Evolutionary conservation across 2,797 vertebrate species (phyloP).

Genomic region (Adrianichthys oophorus): DNA sequence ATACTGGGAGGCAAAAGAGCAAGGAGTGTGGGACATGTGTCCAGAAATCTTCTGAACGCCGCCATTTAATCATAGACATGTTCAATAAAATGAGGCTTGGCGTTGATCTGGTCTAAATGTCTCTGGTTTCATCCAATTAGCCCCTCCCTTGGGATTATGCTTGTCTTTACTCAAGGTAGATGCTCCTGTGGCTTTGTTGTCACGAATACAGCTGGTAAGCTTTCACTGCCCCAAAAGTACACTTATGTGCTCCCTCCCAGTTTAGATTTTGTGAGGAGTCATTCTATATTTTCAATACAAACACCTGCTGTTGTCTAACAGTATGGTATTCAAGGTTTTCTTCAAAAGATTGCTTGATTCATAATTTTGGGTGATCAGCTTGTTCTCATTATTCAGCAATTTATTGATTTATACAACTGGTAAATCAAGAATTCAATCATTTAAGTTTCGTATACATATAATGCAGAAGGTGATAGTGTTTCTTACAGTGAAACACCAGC

Average conservation of each 20-base stretch:
- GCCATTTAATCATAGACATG: slow-evolving; percentile 6
- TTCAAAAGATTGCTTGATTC: neutral
- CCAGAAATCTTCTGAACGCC: slow-evolving; percentile 88
- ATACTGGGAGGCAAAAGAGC: slow-evolving; percentile 95
- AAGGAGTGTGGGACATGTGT: slow-evolving; percentile 85
- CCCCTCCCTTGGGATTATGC: slow-evolving; percentile 27
- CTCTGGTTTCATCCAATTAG: slow-evolving; percentile 15
- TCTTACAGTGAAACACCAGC: slow-evolving; percentile 10
- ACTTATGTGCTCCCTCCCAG: slow-evolving; percentile 14
- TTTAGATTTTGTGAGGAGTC: neutral
- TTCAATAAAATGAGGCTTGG: slow-evolving; percentile 13
- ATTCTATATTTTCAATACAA: slow-evolving; percentile 24
- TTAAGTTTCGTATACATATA: neutral
- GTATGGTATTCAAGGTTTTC: slow-evolving; percentile 5
- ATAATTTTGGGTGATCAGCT: neutral
- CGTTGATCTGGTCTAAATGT: slow-evolving; percentile 1
- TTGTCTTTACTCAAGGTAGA: slow-evolving; percentile 23
- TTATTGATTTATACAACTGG: neutral
- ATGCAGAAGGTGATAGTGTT: slow-evolving; percentile 39
- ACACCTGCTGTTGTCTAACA: slow-evolving; percentile 3
- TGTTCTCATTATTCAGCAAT: neutral
- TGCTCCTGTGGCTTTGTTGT: slow-evolving; percentile 17
- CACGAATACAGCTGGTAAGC: slow-evolving; percentile 11
- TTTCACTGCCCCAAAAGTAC: slow-evolving; percentile 38
- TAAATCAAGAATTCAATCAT: neutral